A percentile compares a stretch with the other conserved stretches of the same genome.
Evolutionary conservation across 2,113 vertebrate species (phyloP).

Genomic region (Oenanthe melanoleuca): DNA sequence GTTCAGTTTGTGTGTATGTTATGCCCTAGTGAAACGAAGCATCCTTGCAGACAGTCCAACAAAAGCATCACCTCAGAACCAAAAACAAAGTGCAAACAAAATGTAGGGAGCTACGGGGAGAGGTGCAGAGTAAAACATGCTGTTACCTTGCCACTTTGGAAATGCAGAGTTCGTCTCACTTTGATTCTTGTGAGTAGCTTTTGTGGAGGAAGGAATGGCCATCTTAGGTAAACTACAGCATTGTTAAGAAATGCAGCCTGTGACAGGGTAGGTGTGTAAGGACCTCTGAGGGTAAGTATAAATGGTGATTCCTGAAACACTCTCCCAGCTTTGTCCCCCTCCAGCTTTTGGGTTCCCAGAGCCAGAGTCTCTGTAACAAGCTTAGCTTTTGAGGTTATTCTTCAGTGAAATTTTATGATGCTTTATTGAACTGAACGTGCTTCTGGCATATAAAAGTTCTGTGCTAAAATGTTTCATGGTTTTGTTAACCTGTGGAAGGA

Average conservation of each 20-base stretch:
- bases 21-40: neutral
- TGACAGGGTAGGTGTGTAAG: neutral
- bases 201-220: neutral
- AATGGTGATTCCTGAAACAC: neutral
- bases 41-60: neutral
- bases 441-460: neutral
- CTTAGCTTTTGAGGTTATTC: neutral
- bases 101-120: neutral
- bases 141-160: neutral
- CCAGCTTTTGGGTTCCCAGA: neutral
- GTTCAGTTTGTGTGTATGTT: neutral
- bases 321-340: neutral
- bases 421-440: neutral
- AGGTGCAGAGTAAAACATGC: neutral
- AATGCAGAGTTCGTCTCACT: rapidly evolving
- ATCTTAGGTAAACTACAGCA: rapidly evolving
- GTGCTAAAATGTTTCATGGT: neutral
- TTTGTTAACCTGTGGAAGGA: neutral
- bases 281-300: rapidly evolving
- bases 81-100: neutral
- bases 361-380: neutral
- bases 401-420: neutral
- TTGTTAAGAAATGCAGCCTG: neutral
- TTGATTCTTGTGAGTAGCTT: neutral
- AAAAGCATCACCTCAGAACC: neutral